phyloP scores from a whole-genome alignment of 2,113 vertebrate genomes.

The Lagenorhynchus albirostris region DNA sequence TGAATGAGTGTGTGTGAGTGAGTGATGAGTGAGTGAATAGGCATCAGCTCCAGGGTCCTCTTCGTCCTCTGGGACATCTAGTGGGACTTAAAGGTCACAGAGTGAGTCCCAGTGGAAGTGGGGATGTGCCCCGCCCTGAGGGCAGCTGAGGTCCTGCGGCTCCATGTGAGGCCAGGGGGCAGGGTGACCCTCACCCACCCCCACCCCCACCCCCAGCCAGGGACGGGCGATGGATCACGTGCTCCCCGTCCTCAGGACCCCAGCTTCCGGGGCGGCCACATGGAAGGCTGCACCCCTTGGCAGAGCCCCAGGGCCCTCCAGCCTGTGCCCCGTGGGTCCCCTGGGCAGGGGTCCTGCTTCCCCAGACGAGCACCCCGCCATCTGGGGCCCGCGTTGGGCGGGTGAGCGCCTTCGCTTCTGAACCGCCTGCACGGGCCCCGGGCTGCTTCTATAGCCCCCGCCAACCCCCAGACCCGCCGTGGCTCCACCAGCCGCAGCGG shows the following conservation, averaged over 20 bases:
- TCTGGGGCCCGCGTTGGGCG: neutral
- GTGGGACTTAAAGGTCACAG: neutral
- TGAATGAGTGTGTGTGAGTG: too few species aligned
- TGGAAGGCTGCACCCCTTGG: neutral
- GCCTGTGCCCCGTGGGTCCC: neutral
- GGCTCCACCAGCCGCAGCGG: neutral
- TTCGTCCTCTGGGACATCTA: neutral
- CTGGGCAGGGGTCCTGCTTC: neutral
- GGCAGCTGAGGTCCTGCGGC: neutral
- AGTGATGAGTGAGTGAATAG: too few species aligned
- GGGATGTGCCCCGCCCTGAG: neutral
- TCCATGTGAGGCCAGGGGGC: neutral
- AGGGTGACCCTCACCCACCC: neutral
- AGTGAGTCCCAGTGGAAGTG: neutral
- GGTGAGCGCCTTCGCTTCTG: neutral
- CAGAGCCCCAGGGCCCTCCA: neutral
- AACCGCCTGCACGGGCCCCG: neutral
- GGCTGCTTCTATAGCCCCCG: neutral
- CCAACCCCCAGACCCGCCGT: accelerated
- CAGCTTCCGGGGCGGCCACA: neutral
- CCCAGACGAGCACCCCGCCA: too few species aligned
- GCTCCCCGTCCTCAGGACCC: neutral
- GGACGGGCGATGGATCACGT: neutral
- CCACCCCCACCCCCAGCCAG: neutral
- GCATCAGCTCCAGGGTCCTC: neutral